phyloP scores from a whole-genome alignment of 2,888 invertebrate species.

The Deilephila porcellus region DNA sequence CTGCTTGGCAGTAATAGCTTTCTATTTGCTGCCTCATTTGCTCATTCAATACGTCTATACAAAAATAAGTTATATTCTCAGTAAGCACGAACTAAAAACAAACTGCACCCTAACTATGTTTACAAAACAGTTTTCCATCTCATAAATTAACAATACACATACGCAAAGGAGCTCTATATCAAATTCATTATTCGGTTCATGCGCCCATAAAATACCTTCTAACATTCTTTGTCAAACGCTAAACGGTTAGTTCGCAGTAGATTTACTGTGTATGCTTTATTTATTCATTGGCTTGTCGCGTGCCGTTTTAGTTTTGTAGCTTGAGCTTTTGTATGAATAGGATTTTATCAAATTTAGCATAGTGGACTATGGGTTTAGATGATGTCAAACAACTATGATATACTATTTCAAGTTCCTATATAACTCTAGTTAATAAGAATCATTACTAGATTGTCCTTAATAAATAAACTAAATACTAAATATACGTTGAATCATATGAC shows the following conservation, averaged over 20 bases:
- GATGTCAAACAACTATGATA: too few relatives aligned
- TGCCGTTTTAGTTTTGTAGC: conserved; percentile 14
- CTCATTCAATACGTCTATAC: too few relatives aligned
- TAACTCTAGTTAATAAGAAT: too few relatives aligned
- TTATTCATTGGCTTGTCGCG: conserved; percentile 28
- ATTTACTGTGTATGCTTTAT: conserved; percentile 43
- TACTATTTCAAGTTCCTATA: too few relatives aligned
- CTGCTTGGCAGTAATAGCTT: too few relatives aligned
- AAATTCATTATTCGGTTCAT: conserved; percentile 37
- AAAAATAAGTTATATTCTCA: too few relatives aligned
- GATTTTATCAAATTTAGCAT: not conserved
- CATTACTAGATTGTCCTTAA: too few relatives aligned
- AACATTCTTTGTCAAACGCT: conserved; percentile 45
- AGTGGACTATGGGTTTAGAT: too few relatives aligned
- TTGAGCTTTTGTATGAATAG: not conserved
- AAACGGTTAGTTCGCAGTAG: conserved; percentile 44
- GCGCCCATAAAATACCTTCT: conserved; percentile 38
- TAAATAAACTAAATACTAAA: too few relatives aligned
- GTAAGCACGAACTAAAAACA: not conserved
- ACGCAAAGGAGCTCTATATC: conserved; percentile 26
- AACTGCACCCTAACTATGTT: not conserved
- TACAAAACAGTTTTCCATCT: conserved; percentile 9
- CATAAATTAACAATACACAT: conserved; percentile 27
- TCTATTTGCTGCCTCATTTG: too few relatives aligned
- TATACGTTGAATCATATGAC: too few relatives aligned